Percentiles rank a stretch among this genome's conserved stretches.
phyloP scores from a whole-genome alignment of 1,140 invertebrate genomes.

The Lepidurus apus region DNA sequence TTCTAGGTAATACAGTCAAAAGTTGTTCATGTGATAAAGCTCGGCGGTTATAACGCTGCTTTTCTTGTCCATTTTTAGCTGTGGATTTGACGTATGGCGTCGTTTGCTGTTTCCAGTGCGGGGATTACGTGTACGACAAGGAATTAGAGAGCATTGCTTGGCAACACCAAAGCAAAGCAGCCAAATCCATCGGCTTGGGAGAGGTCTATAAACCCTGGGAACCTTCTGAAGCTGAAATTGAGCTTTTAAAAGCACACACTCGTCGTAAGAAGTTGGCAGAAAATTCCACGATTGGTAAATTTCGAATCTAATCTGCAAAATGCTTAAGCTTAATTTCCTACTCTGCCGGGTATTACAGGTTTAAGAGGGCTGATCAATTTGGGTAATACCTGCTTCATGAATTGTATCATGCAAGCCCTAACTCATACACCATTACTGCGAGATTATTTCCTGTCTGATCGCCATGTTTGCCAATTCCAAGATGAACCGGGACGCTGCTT shows the following conservation, averaged over 20 bases:
- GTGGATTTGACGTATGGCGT: constrained; percentile 83
- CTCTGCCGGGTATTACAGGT: constrained; percentile 45
- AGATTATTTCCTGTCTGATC: constrained; percentile 92
- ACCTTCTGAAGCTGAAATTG: constrained; percentile 65
- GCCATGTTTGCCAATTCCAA: constrained; percentile 68
- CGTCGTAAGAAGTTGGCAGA: constrained; percentile 70
- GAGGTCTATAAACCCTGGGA: constrained; percentile 71
- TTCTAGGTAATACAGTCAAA: constrained; percentile 54
- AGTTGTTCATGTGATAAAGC: neutral
- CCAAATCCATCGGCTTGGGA: constrained; percentile 60
- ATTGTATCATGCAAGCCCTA: constrained; percentile 91
- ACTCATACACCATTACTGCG: constrained; percentile 89
- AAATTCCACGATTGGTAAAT: constrained; percentile 70
- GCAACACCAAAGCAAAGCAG: constrained; percentile 53
- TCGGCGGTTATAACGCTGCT: neutral
- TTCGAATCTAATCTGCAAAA: neutral
- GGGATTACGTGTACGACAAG: constrained; percentile 85
- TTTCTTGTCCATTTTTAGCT: constrained; percentile 46
- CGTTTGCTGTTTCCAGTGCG: constrained; percentile 84
- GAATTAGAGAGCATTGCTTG: constrained; percentile 56
- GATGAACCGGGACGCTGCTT: constrained; percentile 63
- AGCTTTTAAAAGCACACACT: constrained; percentile 62
- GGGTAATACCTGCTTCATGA: constrained; percentile 99
- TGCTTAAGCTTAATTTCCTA: constrained; percentile 9
- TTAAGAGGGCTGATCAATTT: constrained; percentile 89